A percentile compares a stretch with the other conserved stretches of the same genome.
Evolutionary conservation across 1,140 invertebrate genomes (phyloP).

Genomic region (Drosophila kanapiae): DNA sequence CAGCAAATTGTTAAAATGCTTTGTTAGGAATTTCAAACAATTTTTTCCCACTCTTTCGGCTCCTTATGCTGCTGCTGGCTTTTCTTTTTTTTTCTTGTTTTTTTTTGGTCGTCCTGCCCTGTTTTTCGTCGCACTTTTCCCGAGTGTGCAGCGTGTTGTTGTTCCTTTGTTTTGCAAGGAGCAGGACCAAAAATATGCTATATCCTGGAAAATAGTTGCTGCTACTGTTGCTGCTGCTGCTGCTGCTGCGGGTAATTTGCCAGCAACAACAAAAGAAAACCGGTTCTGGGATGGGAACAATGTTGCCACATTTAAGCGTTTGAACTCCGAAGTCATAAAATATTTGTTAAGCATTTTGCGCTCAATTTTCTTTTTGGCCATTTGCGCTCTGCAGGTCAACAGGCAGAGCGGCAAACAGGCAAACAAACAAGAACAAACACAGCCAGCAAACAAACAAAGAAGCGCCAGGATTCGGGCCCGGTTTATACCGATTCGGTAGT

Average conservation of each 20-base stretch:
- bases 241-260: slow-evolving; percentile 72
- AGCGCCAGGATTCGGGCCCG: slow-evolving; percentile 1
- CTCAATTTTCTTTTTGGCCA: slow-evolving; percentile 77
- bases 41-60: slow-evolving; percentile 58
- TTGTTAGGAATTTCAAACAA: slow-evolving; percentile 82
- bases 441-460: slow-evolving; percentile 36
- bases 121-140: slow-evolving; percentile 17
- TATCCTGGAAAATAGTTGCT: slow-evolving; percentile 46
- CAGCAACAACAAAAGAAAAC: slow-evolving; percentile 61
- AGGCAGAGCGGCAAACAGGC: slow-evolving; percentile 48
- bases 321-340: slow-evolving; percentile 80
- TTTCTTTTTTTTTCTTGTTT: slow-evolving; percentile 8
- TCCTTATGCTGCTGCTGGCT: slow-evolving; percentile 26
- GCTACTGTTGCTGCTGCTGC: slow-evolving; percentile 49
- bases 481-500: slow-evolving; percentile 2
- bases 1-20: slow-evolving; percentile 84
- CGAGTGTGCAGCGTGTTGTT: slow-evolving; percentile 20
- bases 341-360: slow-evolving; percentile 83
- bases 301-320: slow-evolving; percentile 75
- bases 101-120: slow-evolving; percentile 3
- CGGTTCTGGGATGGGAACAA: slow-evolving; percentile 43
- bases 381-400: slow-evolving; percentile 75
- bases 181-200: slow-evolving; percentile 53
- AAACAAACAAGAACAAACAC: slow-evolving; percentile 50
- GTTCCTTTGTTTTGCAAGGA: slow-evolving; percentile 43